Conservation (phyloP, 2,888 invertebrate genomes). For the Dryobotodes eremita region DNA sequence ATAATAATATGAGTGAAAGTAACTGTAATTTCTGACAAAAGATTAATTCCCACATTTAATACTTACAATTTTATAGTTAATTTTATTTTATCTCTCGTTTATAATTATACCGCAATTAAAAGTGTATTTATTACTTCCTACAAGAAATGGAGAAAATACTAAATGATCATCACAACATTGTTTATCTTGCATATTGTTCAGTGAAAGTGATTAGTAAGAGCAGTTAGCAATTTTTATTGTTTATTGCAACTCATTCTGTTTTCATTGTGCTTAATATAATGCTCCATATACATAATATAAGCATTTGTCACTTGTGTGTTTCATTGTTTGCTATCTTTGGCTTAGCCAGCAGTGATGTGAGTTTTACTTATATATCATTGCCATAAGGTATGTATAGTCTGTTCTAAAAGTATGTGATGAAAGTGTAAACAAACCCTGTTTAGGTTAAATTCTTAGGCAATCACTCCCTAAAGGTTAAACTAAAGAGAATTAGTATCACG, state of each 20-base stretch:
- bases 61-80: not conserved
- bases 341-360: not conserved
- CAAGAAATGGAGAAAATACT: not conserved
- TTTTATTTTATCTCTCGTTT: not conserved
- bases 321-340: constrained; percentile 9
- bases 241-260: constrained; percentile 23
- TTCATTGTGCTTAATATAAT: constrained; percentile 26
- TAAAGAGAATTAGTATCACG: no score
- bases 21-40: not conserved
- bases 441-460: no score
- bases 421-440: no score
- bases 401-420: no score
- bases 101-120: not conserved
- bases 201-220: constrained; percentile 13
- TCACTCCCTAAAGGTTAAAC: no score
- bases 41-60: not conserved
- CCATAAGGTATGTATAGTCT: not conserved
- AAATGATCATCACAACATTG: not conserved
- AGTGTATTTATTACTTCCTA: constrained; percentile 1
- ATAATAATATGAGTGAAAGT: not conserved
- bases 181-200: not conserved
- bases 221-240: constrained; percentile 28
- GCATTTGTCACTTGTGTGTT: constrained; percentile 25
- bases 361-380: not conserved
- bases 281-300: constrained; percentile 18